phyloP scores from a whole-genome alignment of 2,888 invertebrate genomes.

The Lithosia quadra region DNA sequence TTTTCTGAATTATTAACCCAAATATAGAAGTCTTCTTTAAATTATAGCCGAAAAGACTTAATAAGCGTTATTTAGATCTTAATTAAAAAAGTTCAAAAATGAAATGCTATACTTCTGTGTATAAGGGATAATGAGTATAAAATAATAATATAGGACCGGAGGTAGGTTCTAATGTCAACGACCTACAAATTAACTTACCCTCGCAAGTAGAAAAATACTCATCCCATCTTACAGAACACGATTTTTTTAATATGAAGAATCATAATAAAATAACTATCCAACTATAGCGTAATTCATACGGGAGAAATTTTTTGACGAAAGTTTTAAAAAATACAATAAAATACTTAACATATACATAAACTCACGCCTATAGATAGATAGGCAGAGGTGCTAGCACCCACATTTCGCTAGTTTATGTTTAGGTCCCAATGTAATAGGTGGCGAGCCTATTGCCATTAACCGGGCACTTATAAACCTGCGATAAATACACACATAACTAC shows the following conservation, averaged over 20 bases:
- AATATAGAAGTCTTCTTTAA: background rate
- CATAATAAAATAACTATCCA: background rate
- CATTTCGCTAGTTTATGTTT: too few species aligned
- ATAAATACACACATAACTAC: too few species aligned
- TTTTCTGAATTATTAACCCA: background rate
- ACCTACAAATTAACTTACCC: slow-evolving; percentile 15
- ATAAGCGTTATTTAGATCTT: background rate
- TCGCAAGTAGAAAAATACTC: slow-evolving; percentile 9
- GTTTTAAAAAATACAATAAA: too few species aligned
- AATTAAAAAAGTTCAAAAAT: background rate
- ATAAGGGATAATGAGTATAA: slow-evolving; percentile 14
- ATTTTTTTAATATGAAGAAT: background rate
- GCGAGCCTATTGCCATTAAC: too few species aligned
- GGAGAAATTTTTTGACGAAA: too few species aligned
- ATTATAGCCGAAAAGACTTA: background rate
- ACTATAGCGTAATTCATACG: too few species aligned
- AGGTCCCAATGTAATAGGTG: too few species aligned
- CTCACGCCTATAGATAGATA: too few species aligned
- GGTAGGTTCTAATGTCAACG: slow-evolving; percentile 6
- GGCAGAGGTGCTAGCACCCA: too few species aligned
- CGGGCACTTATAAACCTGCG: too few species aligned
- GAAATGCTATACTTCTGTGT: background rate
- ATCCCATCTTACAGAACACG: background rate
- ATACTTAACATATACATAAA: too few species aligned
- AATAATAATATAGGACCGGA: background rate